Evolutionary conservation across 30 jellyfish, hydroid and myxozoan genomes (phyloP), one percentile per base, ranked within the genome.

Genomic region (Aurelia sp.): DNA sequence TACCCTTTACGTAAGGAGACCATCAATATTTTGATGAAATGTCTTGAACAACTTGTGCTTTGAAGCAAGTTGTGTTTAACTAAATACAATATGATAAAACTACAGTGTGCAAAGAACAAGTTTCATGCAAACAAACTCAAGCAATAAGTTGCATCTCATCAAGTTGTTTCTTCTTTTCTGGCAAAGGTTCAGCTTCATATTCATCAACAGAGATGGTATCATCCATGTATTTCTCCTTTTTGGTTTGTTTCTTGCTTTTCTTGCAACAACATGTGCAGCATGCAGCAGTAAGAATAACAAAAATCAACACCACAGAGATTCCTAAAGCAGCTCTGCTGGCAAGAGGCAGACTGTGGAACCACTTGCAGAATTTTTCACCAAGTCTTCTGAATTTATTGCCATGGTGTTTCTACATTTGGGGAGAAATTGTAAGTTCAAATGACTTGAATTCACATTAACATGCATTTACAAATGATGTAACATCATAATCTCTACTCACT

Each of bases 321-420:
- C 88, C 74, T 58, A 87, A 62, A 38, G 88, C 90, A 22, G 88
- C 96, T 67, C 96, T 90, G 5, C 90, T 77, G 64, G 90, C 90
- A 52, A 87, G 64, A 8, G 96, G 96, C 55, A 75, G 76, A 31
- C 74, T 48, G 81, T 87, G 90, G 80, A 87, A 87, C 96, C 96
- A 87, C 20, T 60, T 87, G 90, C 96, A 87, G 86, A 87, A 87
- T 44, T 44, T 44, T 8, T 7, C 15, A 4, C 80, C 27, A 13
- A 59, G 89, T n/a, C 75, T 69, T 76, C 84, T 66, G 63, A 19
- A 55, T 4, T 64, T 74, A 50, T 60, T 57, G 6, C 69, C 74
- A 16, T 44, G 55, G 15, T 44, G 55, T 44, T 44, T 44, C 55
- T 44, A 44, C 50, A 38, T 63, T 6, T 13, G 20, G 13, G 16